Percentiles rank a stretch among this genome's conserved stretches.
Conservation (phyloP, 2,797 vertebrate species). For the Strix occidentalis region DNA sequence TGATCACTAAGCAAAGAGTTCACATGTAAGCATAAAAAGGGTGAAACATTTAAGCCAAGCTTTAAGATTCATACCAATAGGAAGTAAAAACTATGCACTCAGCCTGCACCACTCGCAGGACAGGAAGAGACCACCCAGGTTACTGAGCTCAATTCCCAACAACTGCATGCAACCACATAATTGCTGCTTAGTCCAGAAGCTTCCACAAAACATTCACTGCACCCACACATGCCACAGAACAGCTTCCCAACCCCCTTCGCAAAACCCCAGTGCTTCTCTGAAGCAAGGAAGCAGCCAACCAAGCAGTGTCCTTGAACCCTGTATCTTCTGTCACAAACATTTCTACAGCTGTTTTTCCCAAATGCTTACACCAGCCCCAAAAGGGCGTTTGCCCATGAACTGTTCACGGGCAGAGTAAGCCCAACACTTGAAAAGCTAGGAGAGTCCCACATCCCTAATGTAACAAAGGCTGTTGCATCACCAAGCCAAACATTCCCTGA, state of each 20-base stretch:
- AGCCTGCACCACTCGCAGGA: neutral
- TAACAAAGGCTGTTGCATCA: neutral
- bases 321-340: neutral
- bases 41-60: neutral
- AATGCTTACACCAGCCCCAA: neutral
- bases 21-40: neutral
- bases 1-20: neutral
- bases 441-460: neutral
- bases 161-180: neutral
- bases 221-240: neutral
- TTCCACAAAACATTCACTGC: neutral
- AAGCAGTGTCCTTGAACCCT: neutral
- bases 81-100: neutral
- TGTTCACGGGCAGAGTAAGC: neutral
- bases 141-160: neutral
- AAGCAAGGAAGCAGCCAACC: neutral
- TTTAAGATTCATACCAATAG: neutral
- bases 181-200: neutral
- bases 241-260: accelerated
- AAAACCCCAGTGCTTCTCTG: accelerated
- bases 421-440: neutral
- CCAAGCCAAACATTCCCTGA: neutral
- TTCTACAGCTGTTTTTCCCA: neutral
- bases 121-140: neutral
- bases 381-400: neutral